Evolutionary conservation across 2,888 invertebrate species (phyloP).

Genomic region (Aphodius granarius): DNA sequence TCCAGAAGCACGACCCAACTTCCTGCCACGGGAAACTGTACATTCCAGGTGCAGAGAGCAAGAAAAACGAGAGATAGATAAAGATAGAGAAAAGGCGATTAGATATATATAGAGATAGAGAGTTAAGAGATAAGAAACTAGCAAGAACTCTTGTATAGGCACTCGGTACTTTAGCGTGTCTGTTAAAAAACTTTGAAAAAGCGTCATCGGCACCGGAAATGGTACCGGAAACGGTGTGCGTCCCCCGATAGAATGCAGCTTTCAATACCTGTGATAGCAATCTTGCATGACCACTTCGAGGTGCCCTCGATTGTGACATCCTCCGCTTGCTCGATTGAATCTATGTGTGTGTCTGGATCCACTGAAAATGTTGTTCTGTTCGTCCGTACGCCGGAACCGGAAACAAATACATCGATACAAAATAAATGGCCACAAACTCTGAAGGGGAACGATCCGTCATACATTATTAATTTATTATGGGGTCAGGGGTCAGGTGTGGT

Average conservation of each 20-base stretch:
- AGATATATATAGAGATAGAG: slow-evolving; percentile 30
- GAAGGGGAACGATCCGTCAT: slow-evolving; percentile 33
- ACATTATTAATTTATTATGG: not conserved
- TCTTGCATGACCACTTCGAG: slow-evolving; percentile 99
- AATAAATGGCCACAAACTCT: slow-evolving; percentile 43
- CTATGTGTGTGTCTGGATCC: slow-evolving; percentile 97
- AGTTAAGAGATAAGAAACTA: slow-evolving; percentile 29
- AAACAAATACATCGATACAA: slow-evolving; percentile 54
- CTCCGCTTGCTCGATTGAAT: slow-evolving; percentile 96
- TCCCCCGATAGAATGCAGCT: slow-evolving; percentile 54
- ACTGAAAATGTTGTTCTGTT: slow-evolving; percentile 94
- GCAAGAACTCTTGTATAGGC: slow-evolving; percentile 30
- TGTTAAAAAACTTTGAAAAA: slow-evolving; percentile 5
- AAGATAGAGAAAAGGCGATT: not conserved
- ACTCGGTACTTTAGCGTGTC: slow-evolving; percentile 46
- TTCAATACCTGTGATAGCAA: slow-evolving; percentile 94
- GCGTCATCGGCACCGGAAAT: not conserved
- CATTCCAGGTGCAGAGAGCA: not conserved
- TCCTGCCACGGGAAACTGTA: not conserved
- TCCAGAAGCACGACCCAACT: not conserved
- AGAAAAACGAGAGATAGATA: not conserved
- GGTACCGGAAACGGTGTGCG: not conserved
- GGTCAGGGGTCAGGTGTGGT: not conserved
- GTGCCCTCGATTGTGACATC: slow-evolving; percentile 98
- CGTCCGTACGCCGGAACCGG: slow-evolving; percentile 43